A percentile compares a stretch with the other conserved stretches of the same genome.
These are phyloP conservation scores for Coelogynopora nodosa DNA, from an alignment of 2,888 invertebrate genomes.

Conservation along the genomic window DNA sequence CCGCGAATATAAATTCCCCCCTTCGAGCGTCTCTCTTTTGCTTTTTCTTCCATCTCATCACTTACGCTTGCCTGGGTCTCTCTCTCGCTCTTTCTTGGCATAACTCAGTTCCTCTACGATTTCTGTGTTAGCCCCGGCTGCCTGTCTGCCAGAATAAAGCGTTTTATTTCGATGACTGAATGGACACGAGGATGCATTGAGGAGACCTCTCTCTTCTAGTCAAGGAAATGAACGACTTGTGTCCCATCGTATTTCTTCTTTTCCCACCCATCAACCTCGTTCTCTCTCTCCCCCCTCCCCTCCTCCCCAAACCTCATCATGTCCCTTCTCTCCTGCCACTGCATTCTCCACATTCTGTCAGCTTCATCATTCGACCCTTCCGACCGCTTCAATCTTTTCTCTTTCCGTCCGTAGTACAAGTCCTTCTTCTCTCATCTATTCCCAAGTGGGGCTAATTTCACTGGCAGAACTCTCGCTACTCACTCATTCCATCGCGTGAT, in stretches of 20 bases:
- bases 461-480: neutral
- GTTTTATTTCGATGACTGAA: neutral
- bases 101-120: neutral
- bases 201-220: neutral
- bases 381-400: neutral
- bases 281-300: too few species aligned
- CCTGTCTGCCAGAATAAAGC: too few species aligned
- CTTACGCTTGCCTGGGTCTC: neutral
- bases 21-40: neutral
- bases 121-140: neutral
- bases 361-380: slow-evolving; percentile 19
- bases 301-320: too few species aligned
- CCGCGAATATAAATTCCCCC: neutral
- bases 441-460: slow-evolving; percentile 55
- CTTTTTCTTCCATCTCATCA: neutral
- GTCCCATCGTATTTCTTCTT: neutral
- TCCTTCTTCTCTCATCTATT: neutral
- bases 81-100: neutral
- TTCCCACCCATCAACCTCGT: too few species aligned
- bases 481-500: neutral
- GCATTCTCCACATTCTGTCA: neutral
- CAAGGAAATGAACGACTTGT: neutral
- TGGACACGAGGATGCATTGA: neutral
- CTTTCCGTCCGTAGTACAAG: neutral
- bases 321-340: neutral